Evolutionary conservation across 2,113 vertebrate genomes (phyloP).

Genomic region (Nanger granti): DNA sequence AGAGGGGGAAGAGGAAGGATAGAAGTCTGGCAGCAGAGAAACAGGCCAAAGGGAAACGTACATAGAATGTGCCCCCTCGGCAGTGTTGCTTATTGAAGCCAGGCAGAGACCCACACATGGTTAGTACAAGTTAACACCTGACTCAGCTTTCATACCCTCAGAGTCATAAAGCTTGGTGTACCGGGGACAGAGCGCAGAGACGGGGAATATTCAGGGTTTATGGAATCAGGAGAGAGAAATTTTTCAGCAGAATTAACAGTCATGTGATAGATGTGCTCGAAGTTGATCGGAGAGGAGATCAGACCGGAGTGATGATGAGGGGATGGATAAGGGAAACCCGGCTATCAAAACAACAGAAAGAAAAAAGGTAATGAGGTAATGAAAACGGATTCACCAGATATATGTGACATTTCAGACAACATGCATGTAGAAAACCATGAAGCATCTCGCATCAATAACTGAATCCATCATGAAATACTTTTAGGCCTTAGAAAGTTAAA

Average conservation of each 20-base stretch:
- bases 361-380: slow-evolving; percentile 69
- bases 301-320: slow-evolving; percentile 81
- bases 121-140: slow-evolving; percentile 76
- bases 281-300: slow-evolving; percentile 90
- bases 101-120: slow-evolving; percentile 66
- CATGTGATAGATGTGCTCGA: slow-evolving; percentile 93
- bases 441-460: background rate
- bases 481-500: slow-evolving; percentile 14
- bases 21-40: slow-evolving; percentile 21
- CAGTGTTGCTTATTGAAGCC: slow-evolving; percentile 61
- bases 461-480: slow-evolving; percentile 63
- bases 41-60: slow-evolving; percentile 34
- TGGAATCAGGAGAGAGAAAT: slow-evolving; percentile 85
- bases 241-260: slow-evolving; percentile 89
- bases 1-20: background rate
- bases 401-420: slow-evolving; percentile 49
- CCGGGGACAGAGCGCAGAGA: slow-evolving; percentile 81
- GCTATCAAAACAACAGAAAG: slow-evolving; percentile 80
- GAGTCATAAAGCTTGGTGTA: slow-evolving; percentile 81
- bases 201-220: slow-evolving; percentile 81
- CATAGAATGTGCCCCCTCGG: background rate
- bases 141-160: slow-evolving; percentile 82
- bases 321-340: slow-evolving; percentile 81
- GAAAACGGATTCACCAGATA: slow-evolving; percentile 56
- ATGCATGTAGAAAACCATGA: slow-evolving; percentile 37